These are phyloP conservation scores for Amphipoea lucens DNA, from an alignment of 2,888 invertebrate genomes.

Conservation along the genomic window DNA sequence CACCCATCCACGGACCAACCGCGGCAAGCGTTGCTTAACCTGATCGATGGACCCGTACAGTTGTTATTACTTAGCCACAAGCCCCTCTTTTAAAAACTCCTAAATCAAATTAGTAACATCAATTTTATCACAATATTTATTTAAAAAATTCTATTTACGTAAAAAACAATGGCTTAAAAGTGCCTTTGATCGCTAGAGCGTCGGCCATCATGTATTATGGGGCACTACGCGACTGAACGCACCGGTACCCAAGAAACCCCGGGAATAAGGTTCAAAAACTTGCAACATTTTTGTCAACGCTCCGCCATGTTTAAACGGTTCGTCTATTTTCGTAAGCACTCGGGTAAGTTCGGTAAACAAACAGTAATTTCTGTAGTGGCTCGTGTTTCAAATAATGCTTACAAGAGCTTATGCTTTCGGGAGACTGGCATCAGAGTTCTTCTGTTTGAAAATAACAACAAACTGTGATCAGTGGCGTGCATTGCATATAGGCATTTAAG, in stretches of 20 bases:
- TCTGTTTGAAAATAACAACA: neutral
- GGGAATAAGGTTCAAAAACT: slow-evolving; percentile 43
- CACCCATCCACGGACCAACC: neutral
- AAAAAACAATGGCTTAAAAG: slow-evolving; percentile 46
- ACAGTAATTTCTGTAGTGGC: slow-evolving; percentile 20
- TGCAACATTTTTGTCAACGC: slow-evolving; percentile 40
- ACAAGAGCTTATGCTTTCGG: neutral
- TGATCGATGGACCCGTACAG: neutral
- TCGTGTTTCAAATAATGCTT: slow-evolving; percentile 9
- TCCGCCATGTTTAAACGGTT: slow-evolving; percentile 42
- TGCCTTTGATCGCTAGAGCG: slow-evolving; percentile 65
- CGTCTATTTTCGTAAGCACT: slow-evolving; percentile 45
- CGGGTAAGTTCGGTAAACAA: slow-evolving; percentile 45
- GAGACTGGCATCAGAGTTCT: neutral
- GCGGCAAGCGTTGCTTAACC: neutral
- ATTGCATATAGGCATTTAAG: too few species aligned
- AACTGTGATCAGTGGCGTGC: too few species aligned
- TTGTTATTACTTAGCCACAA: neutral
- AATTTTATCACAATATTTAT: slow-evolving; percentile 42
- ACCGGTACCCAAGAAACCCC: slow-evolving; percentile 49
- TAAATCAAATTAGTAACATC: neutral
- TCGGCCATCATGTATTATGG: slow-evolving; percentile 33
- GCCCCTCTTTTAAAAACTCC: neutral
- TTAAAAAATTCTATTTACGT: slow-evolving; percentile 54
- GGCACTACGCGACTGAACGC: slow-evolving; percentile 58